Percentiles rank a stretch among this genome's conserved stretches.
Conservation (phyloP, 2,797 vertebrate species). For the Nyctalus aviator region DNA sequence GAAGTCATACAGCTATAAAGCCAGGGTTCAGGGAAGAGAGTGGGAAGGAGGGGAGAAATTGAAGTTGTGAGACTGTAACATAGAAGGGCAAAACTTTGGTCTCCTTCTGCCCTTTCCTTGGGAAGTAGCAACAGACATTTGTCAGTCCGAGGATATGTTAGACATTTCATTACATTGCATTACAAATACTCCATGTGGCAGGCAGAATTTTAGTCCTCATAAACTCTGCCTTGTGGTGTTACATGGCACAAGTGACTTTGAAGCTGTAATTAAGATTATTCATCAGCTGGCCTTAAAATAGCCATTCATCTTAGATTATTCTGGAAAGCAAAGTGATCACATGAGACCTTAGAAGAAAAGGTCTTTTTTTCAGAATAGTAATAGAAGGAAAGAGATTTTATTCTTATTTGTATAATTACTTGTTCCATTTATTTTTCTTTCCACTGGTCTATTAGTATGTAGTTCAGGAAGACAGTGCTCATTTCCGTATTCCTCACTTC, state of each 20-base stretch:
- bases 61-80: not conserved
- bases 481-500: not conserved
- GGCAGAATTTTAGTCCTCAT: not conserved
- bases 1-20: not conserved
- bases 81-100: not conserved
- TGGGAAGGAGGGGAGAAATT: not conserved
- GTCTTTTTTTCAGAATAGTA: not conserved
- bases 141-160: not conserved
- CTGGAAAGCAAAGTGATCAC: not conserved
- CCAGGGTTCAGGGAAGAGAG: not conserved
- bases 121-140: not conserved
- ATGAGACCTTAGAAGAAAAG: not conserved
- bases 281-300: slow-evolving; percentile 17
- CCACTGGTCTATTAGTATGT: not conserved
- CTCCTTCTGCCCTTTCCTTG: not conserved
- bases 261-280: not conserved
- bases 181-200: not conserved
- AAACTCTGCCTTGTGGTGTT: not conserved
- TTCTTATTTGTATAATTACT: not conserved
- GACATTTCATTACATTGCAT: not conserved
- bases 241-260: not conserved
- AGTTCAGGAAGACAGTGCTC: not conserved
- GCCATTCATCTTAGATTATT: not conserved
- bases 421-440: not conserved
- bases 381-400: not conserved